Base-by-base conservation (phyloP, 2,113 vertebrate genomes). In the Neotoma lepida region DNA sequence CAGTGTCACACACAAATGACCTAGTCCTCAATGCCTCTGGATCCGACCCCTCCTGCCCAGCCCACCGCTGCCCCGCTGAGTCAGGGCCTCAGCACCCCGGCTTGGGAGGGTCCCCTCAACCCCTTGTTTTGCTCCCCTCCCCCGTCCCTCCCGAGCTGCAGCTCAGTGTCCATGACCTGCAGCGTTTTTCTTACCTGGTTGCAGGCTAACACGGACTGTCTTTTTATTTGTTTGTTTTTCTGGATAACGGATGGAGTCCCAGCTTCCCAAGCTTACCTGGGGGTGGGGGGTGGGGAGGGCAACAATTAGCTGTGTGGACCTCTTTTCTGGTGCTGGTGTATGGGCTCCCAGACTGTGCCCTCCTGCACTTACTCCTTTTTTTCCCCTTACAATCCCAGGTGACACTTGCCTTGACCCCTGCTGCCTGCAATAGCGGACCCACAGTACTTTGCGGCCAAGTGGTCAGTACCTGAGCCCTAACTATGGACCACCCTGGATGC, bases 341-440 rank as follows among this genome's bases (percentile, higher is more conserved):
- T 64, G 4, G 35, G 51, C 28, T 58, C 44, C 58, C 77, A 70
- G 3, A 4, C 82, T 35, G 4, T 14, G 12, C 18, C 78, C 33
- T 13, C 28, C 2, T 0, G 2, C 44, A n/a, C 82, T 35, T 26
- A 33, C 9, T 6, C 2, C 28, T 54, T 39, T n/a, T 56, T 26
- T 28, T 15, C 39, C 41, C 26, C 10, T 63, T 28, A 61, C 56
- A 51, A 78, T 12, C 41, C 22, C 5, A 35, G 54, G 14, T 84
- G 14, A 24, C 54, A 26, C 86, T 28, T 10, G 28, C 30, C 74
- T 71, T 49, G 61, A 7, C 24, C 3, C 3, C 3, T 4, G 3
- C 18, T 9, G 44, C 58, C 39, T 14, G 2, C 0, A 9, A 35
- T 6, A 2, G 9, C 2, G 4, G 39, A 3, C n/a, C 2, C 15